phyloP scores from a whole-genome alignment of 2,888 invertebrate species.

The Smittia sp. region DNA sequence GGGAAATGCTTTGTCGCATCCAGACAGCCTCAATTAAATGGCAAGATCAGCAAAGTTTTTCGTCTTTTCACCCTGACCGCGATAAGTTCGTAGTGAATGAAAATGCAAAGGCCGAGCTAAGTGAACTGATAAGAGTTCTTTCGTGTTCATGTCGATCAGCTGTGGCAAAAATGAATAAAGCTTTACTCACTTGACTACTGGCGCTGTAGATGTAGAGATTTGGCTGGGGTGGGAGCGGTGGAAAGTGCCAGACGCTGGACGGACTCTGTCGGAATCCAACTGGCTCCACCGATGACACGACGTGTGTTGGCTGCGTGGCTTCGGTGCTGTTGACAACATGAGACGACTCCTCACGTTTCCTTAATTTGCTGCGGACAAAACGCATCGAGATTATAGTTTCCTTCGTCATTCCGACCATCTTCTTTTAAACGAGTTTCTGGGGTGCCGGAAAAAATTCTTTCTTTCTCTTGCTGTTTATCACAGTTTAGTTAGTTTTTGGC shows the following conservation, averaged over 20 bases:
- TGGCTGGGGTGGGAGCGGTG: slow-evolving; percentile 74
- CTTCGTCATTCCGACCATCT: slow-evolving; percentile 75
- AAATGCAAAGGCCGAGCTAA: neutral
- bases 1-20: neutral
- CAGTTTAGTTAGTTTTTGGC: neutral
- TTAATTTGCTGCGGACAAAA: slow-evolving; percentile 86
- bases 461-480: slow-evolving; percentile 11
- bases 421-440: slow-evolving; percentile 38
- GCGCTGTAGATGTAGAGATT: slow-evolving; percentile 63
- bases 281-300: slow-evolving; percentile 55
- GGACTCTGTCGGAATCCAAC: slow-evolving; percentile 67
- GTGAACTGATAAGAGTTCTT: neutral
- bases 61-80: neutral
- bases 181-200: slow-evolving; percentile 72
- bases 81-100: neutral
- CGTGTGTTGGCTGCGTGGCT: slow-evolving; percentile 57
- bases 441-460: neutral
- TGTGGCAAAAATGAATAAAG: neutral
- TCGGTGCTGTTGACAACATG: slow-evolving; percentile 63
- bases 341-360: slow-evolving; percentile 77
- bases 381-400: slow-evolving; percentile 84
- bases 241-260: slow-evolving; percentile 71
- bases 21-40: neutral
- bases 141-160: neutral
- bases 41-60: neutral